phyloP scores from a whole-genome alignment of 2,113 vertebrate genomes.

The Cyphomyrus discorhynchus region DNA sequence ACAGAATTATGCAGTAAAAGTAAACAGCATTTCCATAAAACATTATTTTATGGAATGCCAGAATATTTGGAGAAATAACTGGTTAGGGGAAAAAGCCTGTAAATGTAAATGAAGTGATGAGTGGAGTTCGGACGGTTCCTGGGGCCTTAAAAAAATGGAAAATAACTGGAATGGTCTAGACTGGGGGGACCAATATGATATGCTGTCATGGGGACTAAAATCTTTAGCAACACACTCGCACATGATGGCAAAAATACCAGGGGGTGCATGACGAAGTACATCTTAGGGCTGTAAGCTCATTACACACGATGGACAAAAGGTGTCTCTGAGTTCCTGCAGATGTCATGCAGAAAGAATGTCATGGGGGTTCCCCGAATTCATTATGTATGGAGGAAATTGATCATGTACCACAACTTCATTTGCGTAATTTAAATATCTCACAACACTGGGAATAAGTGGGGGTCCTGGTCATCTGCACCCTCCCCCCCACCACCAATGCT shows the following conservation, averaged over 20 bases:
- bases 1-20: neutral
- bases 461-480: neutral
- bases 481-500: neutral
- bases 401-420: neutral
- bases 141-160: no score
- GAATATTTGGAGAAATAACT: neutral
- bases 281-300: neutral
- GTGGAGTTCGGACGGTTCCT: no score
- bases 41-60: neutral
- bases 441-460: neutral
- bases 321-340: neutral
- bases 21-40: neutral
- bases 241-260: neutral
- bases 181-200: no score
- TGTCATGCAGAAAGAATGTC: neutral
- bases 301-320: neutral
- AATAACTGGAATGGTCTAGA: no score
- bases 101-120: slow-evolving; percentile 1
- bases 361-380: neutral
- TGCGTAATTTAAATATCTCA: neutral
- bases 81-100: neutral
- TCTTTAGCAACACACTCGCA: no score
- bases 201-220: no score
- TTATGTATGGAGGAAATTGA: neutral
- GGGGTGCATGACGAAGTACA: neutral